Evolutionary conservation across 2,797 vertebrate genomes (phyloP), one percentile per base, ranked within the genome.

Genomic region (Pterois miles): DNA sequence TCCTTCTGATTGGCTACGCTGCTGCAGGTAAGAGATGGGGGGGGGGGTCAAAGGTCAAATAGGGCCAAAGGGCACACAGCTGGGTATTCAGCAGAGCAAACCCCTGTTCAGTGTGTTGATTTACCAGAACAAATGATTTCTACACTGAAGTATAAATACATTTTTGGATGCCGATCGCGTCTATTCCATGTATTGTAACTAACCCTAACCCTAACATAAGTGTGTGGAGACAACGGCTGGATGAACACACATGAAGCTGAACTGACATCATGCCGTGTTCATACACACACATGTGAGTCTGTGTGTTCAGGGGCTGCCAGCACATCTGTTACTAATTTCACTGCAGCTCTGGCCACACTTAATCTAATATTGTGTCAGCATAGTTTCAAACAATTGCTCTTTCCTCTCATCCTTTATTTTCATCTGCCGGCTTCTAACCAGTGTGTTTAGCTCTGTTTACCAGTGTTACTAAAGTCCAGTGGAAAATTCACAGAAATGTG

Each of bases 321-420:
- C 74, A 92, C 94, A 95, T 95, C 91, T 95, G 94, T 84, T 92
- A 65, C 71, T 86, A 81, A 94, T 95, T 91, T 86, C 65, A 58
- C 52, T 5, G 77, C 71, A 85, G 83, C 76, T 86, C 68, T 68
- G 64, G 67, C 78, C 73, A 34, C 81, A 76, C 77, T 81, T 73
- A 63, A 84, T 87, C 82, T 22, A 63, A 89, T 82, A 70, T 8
- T 34, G 50, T 69, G 72, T 73, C 74, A 75, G 70, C 78, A 50
- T 14, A 27, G 75, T 82, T 75, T 79, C 40, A 69, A 79, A 65
- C 62, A 52, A 27, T 33, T 68, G 8, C 81, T 60, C 27, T 20
- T 52, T 52, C 29, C n/a, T 54, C 56, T 56, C 60, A 54, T 85
- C 54, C 23, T 13, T 76, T 7, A 8, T 34, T 33, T 76, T 76